Evolutionary conservation across 2,797 vertebrate species (phyloP).

Genomic region (Catamblyrhynchus diadema): DNA sequence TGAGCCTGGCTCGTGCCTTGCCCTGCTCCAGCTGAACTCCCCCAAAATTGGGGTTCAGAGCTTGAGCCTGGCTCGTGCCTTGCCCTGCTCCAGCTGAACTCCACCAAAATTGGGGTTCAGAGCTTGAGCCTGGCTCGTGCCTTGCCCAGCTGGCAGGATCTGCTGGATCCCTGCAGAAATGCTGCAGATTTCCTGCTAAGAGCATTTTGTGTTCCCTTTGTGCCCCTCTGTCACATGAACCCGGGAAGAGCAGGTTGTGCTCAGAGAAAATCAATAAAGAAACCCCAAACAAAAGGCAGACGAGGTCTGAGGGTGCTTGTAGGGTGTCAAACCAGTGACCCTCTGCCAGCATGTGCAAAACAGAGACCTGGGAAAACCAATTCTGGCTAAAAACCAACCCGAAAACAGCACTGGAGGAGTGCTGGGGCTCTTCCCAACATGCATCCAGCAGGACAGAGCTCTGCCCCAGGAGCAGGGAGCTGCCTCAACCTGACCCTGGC

Average conservation of each 20-base stretch:
- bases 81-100: no score
- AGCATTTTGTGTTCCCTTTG: neutral
- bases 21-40: no score
- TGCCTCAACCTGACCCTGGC: neutral
- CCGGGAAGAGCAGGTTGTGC: neutral
- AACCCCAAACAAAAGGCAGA: neutral
- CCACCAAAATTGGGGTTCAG: no score
- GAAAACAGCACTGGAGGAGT: neutral
- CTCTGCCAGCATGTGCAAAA: neutral
- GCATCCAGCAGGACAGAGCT: rapidly evolving
- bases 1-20: no score
- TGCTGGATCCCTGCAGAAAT: neutral
- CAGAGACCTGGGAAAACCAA: neutral
- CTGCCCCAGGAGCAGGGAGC: neutral
- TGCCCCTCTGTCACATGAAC: neutral
- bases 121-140: no score
- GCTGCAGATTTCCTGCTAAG: neutral
- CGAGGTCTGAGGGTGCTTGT: neutral
- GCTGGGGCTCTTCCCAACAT: neutral
- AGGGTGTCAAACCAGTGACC: neutral
- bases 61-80: no score
- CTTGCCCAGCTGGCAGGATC: neutral
- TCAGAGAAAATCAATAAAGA: neutral
- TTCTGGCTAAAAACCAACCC: rapidly evolving
- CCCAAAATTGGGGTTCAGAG: no score